phyloP scores from a whole-genome alignment of 2,113 vertebrate genomes.

The Indicator maculatus region DNA sequence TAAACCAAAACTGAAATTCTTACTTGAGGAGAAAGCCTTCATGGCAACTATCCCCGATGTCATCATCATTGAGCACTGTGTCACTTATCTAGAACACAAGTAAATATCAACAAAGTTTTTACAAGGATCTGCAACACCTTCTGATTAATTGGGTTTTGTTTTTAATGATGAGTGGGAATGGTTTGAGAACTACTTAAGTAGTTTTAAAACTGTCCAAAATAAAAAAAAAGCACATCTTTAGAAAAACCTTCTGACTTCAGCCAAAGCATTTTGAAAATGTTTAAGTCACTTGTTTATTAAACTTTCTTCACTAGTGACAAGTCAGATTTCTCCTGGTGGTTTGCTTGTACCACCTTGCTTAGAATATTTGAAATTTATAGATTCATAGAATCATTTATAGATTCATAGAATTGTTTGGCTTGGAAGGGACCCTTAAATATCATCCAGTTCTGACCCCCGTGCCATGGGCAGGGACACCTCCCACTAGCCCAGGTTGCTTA shows the following conservation, averaged over 20 bases:
- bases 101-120: constrained; percentile 35
- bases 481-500: no score
- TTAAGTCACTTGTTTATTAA: neutral
- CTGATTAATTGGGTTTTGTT: neutral
- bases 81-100: constrained; percentile 86
- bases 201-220: neutral
- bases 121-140: neutral
- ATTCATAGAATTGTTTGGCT: no score
- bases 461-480: no score
- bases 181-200: neutral
- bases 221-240: neutral
- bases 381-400: neutral
- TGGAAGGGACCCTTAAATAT: no score
- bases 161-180: neutral
- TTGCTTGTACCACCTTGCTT: neutral
- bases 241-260: neutral
- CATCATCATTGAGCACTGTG: constrained; percentile 92
- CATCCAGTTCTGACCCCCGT: no score
- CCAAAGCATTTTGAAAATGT: neutral
- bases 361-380: neutral
- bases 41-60: constrained; percentile 97
- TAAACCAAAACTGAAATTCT: constrained; percentile 59
- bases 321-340: neutral
- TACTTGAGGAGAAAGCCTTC: constrained; percentile 98
- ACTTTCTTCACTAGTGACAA: neutral